A percentile compares a stretch with the other conserved stretches of the same genome.
Conservation (phyloP, 2,797 vertebrate species). For the Ateles fusciceps region DNA sequence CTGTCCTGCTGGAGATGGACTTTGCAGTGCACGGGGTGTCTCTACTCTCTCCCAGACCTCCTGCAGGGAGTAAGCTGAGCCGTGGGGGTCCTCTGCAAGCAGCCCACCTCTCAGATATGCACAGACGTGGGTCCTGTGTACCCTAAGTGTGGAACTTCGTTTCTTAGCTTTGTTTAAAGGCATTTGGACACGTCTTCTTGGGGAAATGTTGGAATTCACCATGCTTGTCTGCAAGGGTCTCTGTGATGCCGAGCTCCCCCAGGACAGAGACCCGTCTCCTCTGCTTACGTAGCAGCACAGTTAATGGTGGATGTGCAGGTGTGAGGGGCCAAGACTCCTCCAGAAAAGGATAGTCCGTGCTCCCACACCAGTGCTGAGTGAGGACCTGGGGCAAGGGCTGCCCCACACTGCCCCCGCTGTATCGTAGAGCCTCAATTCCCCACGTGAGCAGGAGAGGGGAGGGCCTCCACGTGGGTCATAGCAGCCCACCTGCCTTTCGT, state of each 20-base stretch:
- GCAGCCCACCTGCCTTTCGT: background rate
- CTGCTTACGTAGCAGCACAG: background rate
- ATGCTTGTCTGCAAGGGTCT: background rate
- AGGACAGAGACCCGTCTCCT: background rate
- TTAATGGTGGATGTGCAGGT: background rate
- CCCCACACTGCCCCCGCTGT: background rate
- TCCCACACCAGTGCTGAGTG: too few species aligned
- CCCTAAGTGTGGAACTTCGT: accelerated
- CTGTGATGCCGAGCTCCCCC: background rate
- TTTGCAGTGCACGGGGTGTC: accelerated
- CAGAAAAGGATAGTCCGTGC: background rate
- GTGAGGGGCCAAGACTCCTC: too few species aligned
- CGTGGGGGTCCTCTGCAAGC: accelerated
- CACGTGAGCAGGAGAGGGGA: background rate
- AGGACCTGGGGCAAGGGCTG: background rate
- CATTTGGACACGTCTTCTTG: background rate
- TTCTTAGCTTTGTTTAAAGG: background rate
- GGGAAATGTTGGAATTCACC: background rate
- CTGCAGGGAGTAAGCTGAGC: background rate
- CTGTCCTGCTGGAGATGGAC: background rate
- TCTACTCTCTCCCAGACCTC: background rate
- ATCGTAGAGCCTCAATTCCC: background rate
- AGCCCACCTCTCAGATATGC: too few species aligned
- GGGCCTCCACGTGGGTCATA: accelerated
- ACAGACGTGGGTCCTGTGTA: too few species aligned